A percentile compares a stretch with the other conserved stretches of the same genome.
Conservation (phyloP, 2,797 vertebrate species). For the Limosa lapponica region DNA sequence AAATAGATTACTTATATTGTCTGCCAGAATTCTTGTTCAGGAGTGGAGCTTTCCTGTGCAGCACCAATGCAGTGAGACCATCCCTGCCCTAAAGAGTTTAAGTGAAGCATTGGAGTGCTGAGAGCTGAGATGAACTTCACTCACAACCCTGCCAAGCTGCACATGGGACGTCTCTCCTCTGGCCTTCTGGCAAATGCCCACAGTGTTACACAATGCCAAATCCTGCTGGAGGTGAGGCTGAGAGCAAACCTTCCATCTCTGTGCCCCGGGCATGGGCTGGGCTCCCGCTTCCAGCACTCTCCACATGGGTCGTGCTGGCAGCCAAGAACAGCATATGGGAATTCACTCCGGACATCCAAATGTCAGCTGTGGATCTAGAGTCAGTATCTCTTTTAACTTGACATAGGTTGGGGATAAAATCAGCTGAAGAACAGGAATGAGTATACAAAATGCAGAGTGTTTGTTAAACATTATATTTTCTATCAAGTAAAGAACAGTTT, state of each 20-base stretch:
- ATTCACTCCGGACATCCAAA: neutral
- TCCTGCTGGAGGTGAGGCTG: neutral
- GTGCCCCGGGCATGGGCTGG: neutral
- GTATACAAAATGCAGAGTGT: neutral
- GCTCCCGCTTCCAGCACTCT: neutral
- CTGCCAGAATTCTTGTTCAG: neutral
- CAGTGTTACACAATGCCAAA: neutral
- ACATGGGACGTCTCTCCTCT: accelerated
- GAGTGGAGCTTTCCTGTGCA: neutral
- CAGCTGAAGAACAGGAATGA: neutral
- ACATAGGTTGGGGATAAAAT: neutral
- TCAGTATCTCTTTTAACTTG: neutral
- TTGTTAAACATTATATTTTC: slow-evolving; percentile 11
- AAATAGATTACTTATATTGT: neutral
- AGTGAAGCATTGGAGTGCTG: neutral
- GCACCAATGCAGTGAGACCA: neutral
- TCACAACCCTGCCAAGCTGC: neutral
- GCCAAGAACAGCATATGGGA: neutral
- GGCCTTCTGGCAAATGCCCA: neutral
- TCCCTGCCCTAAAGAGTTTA: neutral
- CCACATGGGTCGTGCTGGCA: accelerated
- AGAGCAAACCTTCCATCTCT: neutral
- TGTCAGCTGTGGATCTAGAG: neutral
- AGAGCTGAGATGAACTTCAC: neutral
- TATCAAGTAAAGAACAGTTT: neutral